Percentiles rank a stretch among this genome's conserved stretches.
Evolutionary conservation across 2,113 vertebrate species (phyloP).

Genomic region (Sminthopsis crassicaudata): DNA sequence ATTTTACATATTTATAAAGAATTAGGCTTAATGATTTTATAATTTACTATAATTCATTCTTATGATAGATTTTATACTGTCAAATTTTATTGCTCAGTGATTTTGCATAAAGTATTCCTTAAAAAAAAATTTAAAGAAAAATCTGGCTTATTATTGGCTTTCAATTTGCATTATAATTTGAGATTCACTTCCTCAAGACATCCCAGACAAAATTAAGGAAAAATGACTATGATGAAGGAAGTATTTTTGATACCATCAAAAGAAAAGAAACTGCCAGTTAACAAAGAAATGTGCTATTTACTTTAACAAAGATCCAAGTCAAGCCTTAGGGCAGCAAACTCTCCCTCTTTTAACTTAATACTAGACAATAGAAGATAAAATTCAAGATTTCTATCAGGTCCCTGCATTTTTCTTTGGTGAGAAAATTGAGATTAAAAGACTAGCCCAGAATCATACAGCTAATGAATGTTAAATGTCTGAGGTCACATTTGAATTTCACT

Average conservation of each 20-base stretch:
- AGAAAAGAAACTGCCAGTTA: neutral
- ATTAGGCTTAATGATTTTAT: neutral
- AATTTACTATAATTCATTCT: neutral
- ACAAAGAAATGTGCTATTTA: neutral
- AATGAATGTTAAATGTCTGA: too few relatives aligned
- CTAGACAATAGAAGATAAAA: neutral
- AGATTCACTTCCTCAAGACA: neutral
- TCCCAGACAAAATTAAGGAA: neutral
- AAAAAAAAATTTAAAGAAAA: conserved; percentile 2
- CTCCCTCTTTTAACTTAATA: neutral
- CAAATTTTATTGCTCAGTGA: neutral
- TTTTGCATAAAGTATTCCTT: neutral
- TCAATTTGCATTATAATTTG: neutral
- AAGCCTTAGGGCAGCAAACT: neutral
- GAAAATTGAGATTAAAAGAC: too few relatives aligned
- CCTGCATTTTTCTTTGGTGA: neutral
- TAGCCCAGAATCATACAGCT: too few relatives aligned
- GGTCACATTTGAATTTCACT: too few relatives aligned
- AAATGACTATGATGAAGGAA: neutral
- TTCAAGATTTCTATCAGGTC: neutral
- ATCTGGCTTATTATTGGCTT: conserved; percentile 7
- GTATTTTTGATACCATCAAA: neutral
- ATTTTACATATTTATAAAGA: neutral
- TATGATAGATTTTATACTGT: neutral
- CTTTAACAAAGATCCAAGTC: neutral